Percentiles rank a stretch among this genome's conserved stretches.
Evolutionary conservation across 37 sponge, comb jelly and placozoan genomes (phyloP).

Genomic region (Crambe crambe): DNA sequence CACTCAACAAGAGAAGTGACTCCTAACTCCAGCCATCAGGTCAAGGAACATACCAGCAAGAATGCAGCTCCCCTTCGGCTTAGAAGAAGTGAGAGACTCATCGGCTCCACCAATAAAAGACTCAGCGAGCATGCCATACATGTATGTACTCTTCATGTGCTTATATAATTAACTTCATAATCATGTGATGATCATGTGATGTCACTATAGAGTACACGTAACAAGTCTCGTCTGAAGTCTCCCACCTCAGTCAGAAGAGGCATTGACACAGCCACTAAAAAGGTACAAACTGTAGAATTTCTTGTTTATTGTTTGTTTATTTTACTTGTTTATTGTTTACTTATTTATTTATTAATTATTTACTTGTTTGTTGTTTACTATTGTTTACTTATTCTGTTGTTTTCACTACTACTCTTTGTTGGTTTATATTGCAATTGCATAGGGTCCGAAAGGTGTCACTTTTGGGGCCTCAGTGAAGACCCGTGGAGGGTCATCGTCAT

Average conservation of each 20-base stretch:
- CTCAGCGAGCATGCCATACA: not conserved
- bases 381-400: too few relatives aligned
- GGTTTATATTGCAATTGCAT: not conserved
- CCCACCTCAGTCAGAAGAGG: not conserved
- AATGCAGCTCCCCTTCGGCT: not conserved
- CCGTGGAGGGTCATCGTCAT: not conserved
- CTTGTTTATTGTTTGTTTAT: not conserved
- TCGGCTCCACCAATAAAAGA: not conserved
- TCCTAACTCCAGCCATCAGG: not conserved
- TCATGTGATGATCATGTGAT: not conserved
- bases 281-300: not conserved
- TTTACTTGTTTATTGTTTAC: too few relatives aligned
- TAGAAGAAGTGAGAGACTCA: constrained; percentile 25
- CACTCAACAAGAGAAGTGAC: not conserved
- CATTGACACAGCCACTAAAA: not conserved
- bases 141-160: not conserved
- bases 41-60: not conserved
- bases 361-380: too few relatives aligned
- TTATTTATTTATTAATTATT: too few relatives aligned
- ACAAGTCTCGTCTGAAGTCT: constrained; percentile 16
- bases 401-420: not conserved
- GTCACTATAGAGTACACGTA: constrained; percentile 4
- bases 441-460: constrained; percentile 1
- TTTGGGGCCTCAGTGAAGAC: not conserved
- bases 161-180: not conserved